Conservation (phyloP, 2,797 vertebrate genomes). For the Macroramphosus scolopax region DNA sequence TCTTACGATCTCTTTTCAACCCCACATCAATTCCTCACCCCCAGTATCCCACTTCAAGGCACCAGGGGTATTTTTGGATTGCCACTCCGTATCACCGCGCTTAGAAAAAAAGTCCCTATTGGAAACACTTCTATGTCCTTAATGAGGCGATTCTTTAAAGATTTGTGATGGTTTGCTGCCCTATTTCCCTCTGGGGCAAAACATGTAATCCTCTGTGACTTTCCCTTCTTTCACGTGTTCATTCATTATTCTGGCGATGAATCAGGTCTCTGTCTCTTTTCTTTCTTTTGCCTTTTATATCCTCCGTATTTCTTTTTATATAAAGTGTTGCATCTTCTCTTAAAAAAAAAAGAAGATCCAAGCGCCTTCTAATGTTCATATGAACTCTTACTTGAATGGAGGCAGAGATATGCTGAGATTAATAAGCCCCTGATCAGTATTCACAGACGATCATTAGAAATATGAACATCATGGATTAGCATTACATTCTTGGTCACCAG, state of each 20-base stretch:
- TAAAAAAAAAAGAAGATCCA: constrained; percentile 37
- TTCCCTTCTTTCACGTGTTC: constrained; percentile 33
- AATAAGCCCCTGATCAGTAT: constrained; percentile 5
- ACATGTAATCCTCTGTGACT: constrained; percentile 40
- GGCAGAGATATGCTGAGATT: constrained; percentile 35
- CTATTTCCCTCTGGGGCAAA: constrained; percentile 19
- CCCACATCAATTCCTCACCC: constrained; percentile 6
- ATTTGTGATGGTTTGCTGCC: constrained; percentile 23
- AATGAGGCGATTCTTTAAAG: constrained; percentile 47
- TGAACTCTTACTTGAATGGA: constrained; percentile 19
- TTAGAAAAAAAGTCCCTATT: constrained; percentile 29
- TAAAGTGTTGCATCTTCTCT: constrained; percentile 20
- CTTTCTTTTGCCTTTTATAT: constrained; percentile 35
- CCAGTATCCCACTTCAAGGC: constrained; percentile 27
- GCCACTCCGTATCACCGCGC: background rate
- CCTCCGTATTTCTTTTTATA: constrained; percentile 28
- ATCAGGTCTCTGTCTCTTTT: constrained; percentile 14
- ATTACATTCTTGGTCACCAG: background rate
- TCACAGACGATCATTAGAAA: constrained; percentile 16
- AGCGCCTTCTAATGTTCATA: constrained; percentile 35
- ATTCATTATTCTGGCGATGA: constrained; percentile 56
- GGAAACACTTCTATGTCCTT: constrained; percentile 46
- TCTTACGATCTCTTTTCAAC: constrained; percentile 2
- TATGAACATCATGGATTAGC: too few relatives aligned
- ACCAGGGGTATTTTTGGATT: constrained; percentile 50